phyloP scores from a whole-genome alignment of 2,888 invertebrate genomes.

The Ecdyonurus torrentis region DNA sequence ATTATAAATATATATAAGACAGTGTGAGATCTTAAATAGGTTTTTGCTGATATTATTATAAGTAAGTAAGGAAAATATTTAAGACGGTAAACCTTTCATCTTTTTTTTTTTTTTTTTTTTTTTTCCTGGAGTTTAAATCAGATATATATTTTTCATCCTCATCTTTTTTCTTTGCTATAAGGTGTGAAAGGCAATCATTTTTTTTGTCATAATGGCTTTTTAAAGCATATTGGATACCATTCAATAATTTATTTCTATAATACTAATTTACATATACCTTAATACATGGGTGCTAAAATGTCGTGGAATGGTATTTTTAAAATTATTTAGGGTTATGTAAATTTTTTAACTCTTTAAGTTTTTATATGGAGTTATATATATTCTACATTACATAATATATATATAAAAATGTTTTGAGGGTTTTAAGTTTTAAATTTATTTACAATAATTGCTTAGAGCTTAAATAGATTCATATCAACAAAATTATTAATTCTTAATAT shows the following conservation, averaged over 20 bases:
- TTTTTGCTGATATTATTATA: no score
- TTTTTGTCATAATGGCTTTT: not conserved
- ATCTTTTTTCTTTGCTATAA: not conserved
- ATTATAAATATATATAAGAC: no score
- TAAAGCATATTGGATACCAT: not conserved
- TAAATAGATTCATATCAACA: not conserved
- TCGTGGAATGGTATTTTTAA: not conserved
- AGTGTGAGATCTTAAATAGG: no score
- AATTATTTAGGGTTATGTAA: not conserved
- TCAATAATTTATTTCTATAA: not conserved
- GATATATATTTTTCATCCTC: not conserved
- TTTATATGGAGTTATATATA: no score
- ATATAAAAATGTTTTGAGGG: not conserved
- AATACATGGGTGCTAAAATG: not conserved
- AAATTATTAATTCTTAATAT: not conserved
- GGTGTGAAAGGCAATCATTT: not conserved
- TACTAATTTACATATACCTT: not conserved
- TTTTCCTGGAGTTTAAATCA: not conserved
- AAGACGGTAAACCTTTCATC: not conserved
- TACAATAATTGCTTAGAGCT: not conserved
- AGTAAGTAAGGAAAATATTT: no score
- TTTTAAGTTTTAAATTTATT: not conserved
- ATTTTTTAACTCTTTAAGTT: no score
- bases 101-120: not conserved
- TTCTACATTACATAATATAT: not conserved